Evolutionary conservation across 2,888 invertebrate genomes (phyloP).

Genomic region (Chorisops tibialis): DNA sequence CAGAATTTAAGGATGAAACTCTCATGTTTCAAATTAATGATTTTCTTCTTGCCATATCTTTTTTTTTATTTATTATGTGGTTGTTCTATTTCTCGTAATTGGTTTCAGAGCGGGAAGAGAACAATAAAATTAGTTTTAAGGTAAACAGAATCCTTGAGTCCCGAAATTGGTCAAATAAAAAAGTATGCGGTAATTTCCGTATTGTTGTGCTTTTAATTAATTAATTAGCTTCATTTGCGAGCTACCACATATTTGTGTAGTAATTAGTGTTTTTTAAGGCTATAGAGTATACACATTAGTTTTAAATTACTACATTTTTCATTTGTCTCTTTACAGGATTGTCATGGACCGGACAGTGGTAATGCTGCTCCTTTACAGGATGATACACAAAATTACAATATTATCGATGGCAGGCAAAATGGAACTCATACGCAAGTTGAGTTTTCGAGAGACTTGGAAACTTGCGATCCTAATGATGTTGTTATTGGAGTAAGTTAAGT

Average conservation of each 20-base stretch:
- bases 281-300: too few species aligned
- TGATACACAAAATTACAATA: constrained; percentile 77
- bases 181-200: not conserved
- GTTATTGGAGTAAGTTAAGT: constrained; percentile 60
- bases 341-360: constrained; percentile 64
- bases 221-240: not conserved
- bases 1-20: not conserved
- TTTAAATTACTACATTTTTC: not conserved
- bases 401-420: constrained; percentile 75
- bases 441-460: constrained; percentile 75
- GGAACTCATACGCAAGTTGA: constrained; percentile 77
- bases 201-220: not conserved
- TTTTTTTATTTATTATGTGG: not conserved
- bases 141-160: not conserved
- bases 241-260: not conserved
- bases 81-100: not conserved
- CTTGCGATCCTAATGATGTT: constrained; percentile 75
- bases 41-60: not conserved
- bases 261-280: too few species aligned
- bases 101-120: not conserved
- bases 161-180: not conserved
- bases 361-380: constrained; percentile 70
- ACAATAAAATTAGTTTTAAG: not conserved
- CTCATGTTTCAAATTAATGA: constrained; percentile 19
- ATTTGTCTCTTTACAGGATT: constrained; percentile 63